Conservation (phyloP, 2,797 vertebrate genomes). For the Coracias cyanogaster region DNA sequence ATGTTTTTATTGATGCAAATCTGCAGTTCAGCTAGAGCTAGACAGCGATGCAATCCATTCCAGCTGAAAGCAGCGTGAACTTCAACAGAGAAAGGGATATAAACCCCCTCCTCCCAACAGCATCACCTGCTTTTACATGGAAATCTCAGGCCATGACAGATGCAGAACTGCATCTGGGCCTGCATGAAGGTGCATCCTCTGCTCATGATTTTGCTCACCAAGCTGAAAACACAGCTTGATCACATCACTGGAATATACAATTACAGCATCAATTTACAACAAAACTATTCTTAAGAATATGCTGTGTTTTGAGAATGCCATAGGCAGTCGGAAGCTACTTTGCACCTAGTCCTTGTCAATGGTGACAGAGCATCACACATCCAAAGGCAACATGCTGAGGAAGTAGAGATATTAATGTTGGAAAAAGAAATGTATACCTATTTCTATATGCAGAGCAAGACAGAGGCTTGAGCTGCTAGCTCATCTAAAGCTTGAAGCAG, state of each 20-base stretch:
- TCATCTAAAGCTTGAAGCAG: background rate
- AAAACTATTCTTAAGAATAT: background rate
- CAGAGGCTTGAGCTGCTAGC: background rate
- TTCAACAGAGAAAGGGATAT: background rate
- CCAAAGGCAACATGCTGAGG: background rate
- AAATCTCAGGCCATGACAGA: background rate
- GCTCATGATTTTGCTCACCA: background rate
- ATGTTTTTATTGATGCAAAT: slow-evolving; percentile 56
- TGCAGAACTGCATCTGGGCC: background rate
- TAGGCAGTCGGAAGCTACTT: background rate
- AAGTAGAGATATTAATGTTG: background rate
- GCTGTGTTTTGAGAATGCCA: background rate
- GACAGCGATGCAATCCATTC: background rate
- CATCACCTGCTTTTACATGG: background rate
- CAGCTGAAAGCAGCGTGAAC: background rate
- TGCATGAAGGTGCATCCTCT: background rate
- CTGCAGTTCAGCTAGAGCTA: slow-evolving; percentile 41
- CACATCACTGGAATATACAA: background rate
- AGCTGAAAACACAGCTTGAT: background rate
- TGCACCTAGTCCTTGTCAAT: accelerated
- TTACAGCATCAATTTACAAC: background rate
- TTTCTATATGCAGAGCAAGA: background rate
- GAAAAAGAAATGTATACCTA: background rate
- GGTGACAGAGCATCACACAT: background rate
- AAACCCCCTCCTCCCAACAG: background rate